Evolutionary conservation across 2,113 vertebrate genomes (phyloP).

Genomic region (Tor tambroides): DNA sequence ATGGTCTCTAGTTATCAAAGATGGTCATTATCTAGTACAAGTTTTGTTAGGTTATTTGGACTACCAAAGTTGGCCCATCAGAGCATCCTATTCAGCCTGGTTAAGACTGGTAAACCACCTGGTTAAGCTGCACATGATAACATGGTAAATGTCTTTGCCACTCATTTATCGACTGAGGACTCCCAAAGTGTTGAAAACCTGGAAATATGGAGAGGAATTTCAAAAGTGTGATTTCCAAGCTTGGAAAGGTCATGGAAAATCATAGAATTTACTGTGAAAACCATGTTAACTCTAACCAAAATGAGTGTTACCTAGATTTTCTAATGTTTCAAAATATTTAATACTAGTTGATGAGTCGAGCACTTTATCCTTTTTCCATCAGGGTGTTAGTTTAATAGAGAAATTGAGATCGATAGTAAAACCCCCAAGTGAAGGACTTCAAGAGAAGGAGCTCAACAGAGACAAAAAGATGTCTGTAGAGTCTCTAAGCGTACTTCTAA

Average conservation of each 20-base stretch:
- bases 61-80: too few species aligned
- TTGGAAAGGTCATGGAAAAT: background rate
- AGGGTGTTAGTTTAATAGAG: background rate
- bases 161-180: too few species aligned
- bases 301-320: background rate
- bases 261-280: background rate
- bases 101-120: too few species aligned
- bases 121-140: too few species aligned
- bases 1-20: too few species aligned
- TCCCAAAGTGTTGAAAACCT: too few species aligned
- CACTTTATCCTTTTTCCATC: background rate
- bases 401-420: background rate
- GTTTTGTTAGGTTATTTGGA: too few species aligned
- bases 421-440: background rate
- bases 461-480: background rate
- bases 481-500: background rate
- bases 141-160: too few species aligned
- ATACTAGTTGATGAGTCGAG: background rate
- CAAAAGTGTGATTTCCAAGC: background rate
- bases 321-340: background rate
- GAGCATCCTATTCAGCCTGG: too few species aligned
- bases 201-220: background rate
- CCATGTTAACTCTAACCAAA: background rate
- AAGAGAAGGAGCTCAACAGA: background rate
- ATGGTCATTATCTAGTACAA: too few species aligned